Evolutionary conservation across 2,888 invertebrate species (phyloP).

Genomic region (Agonopterix heracliana): DNA sequence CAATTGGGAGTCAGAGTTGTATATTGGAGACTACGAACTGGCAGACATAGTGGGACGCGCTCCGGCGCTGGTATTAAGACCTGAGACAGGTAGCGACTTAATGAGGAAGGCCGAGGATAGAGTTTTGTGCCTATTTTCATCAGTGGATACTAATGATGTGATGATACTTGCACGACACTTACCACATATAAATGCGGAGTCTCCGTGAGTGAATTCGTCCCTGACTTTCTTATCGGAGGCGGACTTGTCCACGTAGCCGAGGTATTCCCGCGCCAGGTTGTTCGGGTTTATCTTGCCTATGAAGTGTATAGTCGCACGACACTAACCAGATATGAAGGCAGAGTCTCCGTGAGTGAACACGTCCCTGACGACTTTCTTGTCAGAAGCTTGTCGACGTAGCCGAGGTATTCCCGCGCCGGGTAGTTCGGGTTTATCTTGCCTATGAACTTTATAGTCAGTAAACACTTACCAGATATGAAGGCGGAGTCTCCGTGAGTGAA

Average conservation of each 20-base stretch:
- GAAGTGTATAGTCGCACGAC: slow-evolving; percentile 55
- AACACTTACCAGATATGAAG: slow-evolving; percentile 83
- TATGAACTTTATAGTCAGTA: too few relatives aligned
- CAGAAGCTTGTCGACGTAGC: slow-evolving; percentile 96
- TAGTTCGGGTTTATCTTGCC: slow-evolving; percentile 95
- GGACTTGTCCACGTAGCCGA: slow-evolving; percentile 94
- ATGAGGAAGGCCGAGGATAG: too few relatives aligned
- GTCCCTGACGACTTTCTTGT: slow-evolving; percentile 92
- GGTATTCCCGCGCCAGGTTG: slow-evolving; percentile 93
- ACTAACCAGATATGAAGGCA: slow-evolving; percentile 92
- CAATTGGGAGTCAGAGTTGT: too few relatives aligned
- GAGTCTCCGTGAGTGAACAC: slow-evolving; percentile 94
- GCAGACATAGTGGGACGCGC: too few relatives aligned
- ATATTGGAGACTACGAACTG: too few relatives aligned
- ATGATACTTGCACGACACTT: too few relatives aligned
- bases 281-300: slow-evolving; percentile 94
- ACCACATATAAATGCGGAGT: slow-evolving; percentile 94
- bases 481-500: too few relatives aligned
- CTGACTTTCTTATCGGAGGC: slow-evolving; percentile 94
- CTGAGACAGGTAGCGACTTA: too few relatives aligned
- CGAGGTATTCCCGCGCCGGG: slow-evolving; percentile 93
- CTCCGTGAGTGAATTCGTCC: slow-evolving; percentile 93
- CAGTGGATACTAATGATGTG: too few relatives aligned
- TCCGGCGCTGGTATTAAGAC: too few relatives aligned
- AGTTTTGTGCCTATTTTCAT: too few relatives aligned